These are phyloP conservation scores for Caenorhabditis latens DNA, from an alignment of 1,140 invertebrate genomes.

Conservation along the genomic window DNA sequence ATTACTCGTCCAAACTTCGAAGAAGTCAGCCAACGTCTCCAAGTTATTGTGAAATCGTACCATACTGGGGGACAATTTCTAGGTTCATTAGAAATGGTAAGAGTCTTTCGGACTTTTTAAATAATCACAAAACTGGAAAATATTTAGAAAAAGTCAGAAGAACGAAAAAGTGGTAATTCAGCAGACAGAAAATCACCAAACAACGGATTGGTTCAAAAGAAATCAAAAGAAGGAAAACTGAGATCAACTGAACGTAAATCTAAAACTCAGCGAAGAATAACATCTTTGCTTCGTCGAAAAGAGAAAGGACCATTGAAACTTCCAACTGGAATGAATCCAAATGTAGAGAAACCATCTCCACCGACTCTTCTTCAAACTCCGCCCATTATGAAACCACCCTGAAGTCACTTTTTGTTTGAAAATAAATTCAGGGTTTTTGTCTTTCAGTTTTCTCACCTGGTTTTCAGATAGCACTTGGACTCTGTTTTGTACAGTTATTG, in stretches of 20 bases:
- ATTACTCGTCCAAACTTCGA: neutral
- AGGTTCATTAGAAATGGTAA: neutral
- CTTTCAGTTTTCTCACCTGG: too few relatives aligned
- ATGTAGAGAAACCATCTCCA: neutral
- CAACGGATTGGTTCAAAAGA: neutral
- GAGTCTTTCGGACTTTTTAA: too few relatives aligned
- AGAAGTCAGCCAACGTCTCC: neutral
- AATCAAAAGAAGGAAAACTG: neutral
- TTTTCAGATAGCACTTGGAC: too few relatives aligned
- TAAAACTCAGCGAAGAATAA: neutral
- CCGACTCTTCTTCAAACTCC: neutral
- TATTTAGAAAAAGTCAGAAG: slow-evolving; percentile 12
- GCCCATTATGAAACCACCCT: neutral
- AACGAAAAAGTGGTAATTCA: neutral
- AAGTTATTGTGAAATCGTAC: neutral
- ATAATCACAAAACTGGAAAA: neutral
- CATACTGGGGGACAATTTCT: neutral
- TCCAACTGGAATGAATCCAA: neutral
- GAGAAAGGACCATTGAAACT: neutral
- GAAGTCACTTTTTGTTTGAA: neutral
- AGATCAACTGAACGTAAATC: neutral
- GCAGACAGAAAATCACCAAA: neutral
- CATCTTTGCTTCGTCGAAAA: neutral
- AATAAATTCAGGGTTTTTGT: too few relatives aligned
- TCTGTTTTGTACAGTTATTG: too few relatives aligned